These are phyloP conservation scores for Monomorium pharaonis DNA, from an alignment of 1,140 invertebrate genomes.

Conservation along the genomic window DNA sequence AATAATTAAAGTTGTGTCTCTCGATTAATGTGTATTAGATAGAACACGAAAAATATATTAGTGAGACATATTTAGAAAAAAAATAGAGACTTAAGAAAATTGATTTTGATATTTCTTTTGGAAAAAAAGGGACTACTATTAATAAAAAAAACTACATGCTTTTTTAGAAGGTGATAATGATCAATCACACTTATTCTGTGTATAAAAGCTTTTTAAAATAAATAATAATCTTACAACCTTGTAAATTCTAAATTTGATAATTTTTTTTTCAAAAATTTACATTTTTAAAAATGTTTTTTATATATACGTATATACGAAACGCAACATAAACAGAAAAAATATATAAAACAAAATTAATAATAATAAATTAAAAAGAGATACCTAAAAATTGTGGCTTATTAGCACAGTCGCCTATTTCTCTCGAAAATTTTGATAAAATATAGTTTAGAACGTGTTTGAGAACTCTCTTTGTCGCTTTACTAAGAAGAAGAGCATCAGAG, in stretches of 20 bases:
- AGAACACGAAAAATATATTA: neutral
- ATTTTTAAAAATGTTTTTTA: neutral
- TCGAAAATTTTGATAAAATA: slow-evolving; percentile 5
- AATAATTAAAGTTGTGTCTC: slow-evolving; percentile 8
- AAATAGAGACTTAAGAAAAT: neutral
- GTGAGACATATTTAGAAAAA: neutral
- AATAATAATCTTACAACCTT: neutral
- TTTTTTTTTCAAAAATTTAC: neutral
- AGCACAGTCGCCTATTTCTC: neutral
- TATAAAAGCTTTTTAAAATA: neutral
- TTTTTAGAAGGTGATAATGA: neutral
- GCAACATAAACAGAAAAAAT: neutral
- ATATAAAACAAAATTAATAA: neutral
- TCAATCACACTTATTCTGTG: neutral
- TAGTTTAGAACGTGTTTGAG: neutral
- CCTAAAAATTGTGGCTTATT: neutral
- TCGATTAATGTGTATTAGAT: neutral
- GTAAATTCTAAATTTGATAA: neutral
- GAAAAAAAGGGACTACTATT: neutral
- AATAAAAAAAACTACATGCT: neutral
- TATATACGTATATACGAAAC: no score
- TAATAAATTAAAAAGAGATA: neutral
- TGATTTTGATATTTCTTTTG: neutral
- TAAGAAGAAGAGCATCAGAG: slow-evolving; percentile 37
- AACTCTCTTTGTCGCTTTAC: slow-evolving; percentile 32